Conservation (phyloP, 2,888 invertebrate genomes). For the Camptogramma bilineatum region DNA sequence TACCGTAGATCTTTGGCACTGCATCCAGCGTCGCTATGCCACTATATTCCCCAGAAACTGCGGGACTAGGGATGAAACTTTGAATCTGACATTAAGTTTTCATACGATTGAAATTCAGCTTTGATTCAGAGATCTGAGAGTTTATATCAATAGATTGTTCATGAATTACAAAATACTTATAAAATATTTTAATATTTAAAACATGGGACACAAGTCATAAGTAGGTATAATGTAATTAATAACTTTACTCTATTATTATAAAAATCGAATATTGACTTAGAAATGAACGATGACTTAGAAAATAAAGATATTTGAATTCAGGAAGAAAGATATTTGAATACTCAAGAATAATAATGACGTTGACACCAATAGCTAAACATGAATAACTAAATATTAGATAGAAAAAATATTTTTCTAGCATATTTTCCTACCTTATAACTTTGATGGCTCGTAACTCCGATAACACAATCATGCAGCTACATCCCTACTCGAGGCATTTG, state of each 20-base stretch:
- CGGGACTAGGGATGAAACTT: slow-evolving; percentile 21
- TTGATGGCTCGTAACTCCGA: slow-evolving; percentile 2
- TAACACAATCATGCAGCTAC: slow-evolving; percentile 7
- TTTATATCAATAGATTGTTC: not conserved
- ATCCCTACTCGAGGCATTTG: slow-evolving; percentile 18
- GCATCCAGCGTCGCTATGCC: slow-evolving; percentile 27
- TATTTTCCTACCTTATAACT: not conserved
- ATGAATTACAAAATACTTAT: not conserved
- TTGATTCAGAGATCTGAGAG: not conserved
- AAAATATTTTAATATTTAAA: too few species aligned
- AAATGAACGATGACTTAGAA: too few species aligned
- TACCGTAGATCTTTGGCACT: slow-evolving; percentile 36
- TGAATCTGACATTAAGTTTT: not conserved
- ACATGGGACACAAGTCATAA: too few species aligned
- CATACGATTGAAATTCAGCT: not conserved
- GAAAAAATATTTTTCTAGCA: not conserved
- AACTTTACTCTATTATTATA: too few species aligned
- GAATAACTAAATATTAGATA: too few species aligned
- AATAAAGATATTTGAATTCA: too few species aligned
- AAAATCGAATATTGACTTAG: too few species aligned
- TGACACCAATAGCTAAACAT: too few species aligned
- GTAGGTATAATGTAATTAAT: too few species aligned
- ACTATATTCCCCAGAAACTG: slow-evolving; percentile 30
- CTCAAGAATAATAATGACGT: too few species aligned
- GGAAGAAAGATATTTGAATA: too few species aligned